phyloP scores from a whole-genome alignment of 2,113 vertebrate genomes.

The Phyllopteryx taeniolatus region DNA sequence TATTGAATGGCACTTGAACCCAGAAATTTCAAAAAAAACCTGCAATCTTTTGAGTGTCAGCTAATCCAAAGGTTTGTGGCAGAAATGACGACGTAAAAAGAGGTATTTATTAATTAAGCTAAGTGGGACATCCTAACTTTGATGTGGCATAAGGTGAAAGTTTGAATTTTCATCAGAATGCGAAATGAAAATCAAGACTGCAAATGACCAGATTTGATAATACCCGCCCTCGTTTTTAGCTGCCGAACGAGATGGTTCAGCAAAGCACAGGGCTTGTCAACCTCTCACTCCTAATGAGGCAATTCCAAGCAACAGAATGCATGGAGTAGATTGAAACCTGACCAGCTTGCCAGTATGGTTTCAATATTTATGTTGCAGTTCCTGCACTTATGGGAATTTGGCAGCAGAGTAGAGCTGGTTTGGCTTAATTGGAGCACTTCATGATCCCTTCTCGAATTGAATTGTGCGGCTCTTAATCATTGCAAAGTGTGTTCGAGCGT shows the following conservation, averaged over 20 bases:
- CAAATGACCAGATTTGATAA: neutral
- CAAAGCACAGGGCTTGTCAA: slow-evolving; percentile 7
- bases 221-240: neutral
- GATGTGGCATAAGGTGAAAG: too few species aligned
- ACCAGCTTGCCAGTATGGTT: neutral
- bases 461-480: neutral
- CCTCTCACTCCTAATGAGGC: slow-evolving; percentile 11
- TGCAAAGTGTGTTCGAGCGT: too few species aligned
- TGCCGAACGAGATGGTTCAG: slow-evolving; percentile 5
- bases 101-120: too few species aligned
- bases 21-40: too few species aligned
- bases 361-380: slow-evolving; percentile 8
- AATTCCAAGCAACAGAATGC: neutral
- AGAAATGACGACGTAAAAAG: too few species aligned
- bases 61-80: too few species aligned
- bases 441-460: neutral
- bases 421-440: neutral
- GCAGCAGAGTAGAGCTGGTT: neutral
- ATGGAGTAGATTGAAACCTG: neutral
- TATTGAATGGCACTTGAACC: too few species aligned
- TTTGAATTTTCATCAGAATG: too few species aligned
- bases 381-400: neutral
- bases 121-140: too few species aligned
- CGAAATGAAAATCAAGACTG: neutral
- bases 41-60: too few species aligned